These are phyloP conservation scores for Mormyrops boulengeri DNA, from an alignment of 2,797 vertebrate species.

Conservation along the genomic window DNA sequence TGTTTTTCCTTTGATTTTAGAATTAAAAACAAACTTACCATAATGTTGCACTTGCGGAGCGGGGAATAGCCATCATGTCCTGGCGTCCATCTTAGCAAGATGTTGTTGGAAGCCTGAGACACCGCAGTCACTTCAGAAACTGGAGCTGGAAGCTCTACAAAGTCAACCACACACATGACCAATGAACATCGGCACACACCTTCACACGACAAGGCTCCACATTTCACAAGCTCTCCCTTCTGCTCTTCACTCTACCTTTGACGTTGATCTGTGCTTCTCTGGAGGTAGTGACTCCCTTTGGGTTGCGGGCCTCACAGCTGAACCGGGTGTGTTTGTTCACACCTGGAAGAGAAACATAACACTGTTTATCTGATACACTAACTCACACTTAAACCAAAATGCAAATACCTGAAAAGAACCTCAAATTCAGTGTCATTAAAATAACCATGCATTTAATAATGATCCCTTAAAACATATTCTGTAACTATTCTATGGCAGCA, in stretches of 20 bases:
- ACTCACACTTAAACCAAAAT: not conserved
- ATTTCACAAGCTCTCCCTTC: not conserved
- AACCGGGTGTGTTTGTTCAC: slow-evolving; percentile 67
- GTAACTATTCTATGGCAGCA: not conserved
- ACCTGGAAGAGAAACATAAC: slow-evolving; percentile 57
- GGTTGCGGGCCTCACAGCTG: slow-evolving; percentile 87
- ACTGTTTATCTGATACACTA: not conserved
- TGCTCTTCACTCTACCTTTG: slow-evolving; percentile 68
- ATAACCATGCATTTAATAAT: not conserved
- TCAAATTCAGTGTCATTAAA: not conserved
- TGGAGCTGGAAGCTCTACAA: slow-evolving; percentile 51
- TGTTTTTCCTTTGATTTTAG: not conserved
- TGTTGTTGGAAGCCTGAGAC: slow-evolving; percentile 60
- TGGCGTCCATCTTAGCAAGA: slow-evolving; percentile 73
- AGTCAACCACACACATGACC: slow-evolving; percentile 13
- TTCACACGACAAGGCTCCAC: not conserved
- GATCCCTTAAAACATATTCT: not conserved
- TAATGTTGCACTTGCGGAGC: slow-evolving; percentile 67
- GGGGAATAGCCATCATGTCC: slow-evolving; percentile 80
- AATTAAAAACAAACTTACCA: slow-evolving; percentile 56
- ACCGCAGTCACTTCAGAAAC: slow-evolving; percentile 53
- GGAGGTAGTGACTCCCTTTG: slow-evolving; percentile 76
- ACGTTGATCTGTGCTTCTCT: slow-evolving; percentile 76
- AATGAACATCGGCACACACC: not conserved
- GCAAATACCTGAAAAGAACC: not conserved